Evolutionary conservation across 2,113 vertebrate genomes (phyloP), one percentile per base, ranked within the genome.

Genomic region (Austrofundulus limnaeus): DNA sequence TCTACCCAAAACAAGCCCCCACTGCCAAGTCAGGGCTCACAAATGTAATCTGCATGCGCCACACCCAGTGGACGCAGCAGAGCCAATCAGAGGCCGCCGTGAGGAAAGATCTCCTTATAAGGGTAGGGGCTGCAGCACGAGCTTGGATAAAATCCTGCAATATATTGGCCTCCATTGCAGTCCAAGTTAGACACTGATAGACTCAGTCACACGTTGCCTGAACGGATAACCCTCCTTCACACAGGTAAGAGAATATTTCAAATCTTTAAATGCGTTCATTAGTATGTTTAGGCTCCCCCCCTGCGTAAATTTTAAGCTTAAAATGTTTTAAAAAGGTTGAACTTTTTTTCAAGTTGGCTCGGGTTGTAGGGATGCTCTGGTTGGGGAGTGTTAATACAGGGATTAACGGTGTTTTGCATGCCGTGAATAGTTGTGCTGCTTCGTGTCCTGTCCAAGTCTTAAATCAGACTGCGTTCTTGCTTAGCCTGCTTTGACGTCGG

Each of bases 21-120:
- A 20, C 46, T 37, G 7, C 55, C 53, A 14, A 46, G 62, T 57
- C 77, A 68, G n/a, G 52, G 59, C 41, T 12, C 54, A 64, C 50
- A 23, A 4, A 31, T 16, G 61, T 4, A 63, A 77, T 79, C 71
- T 76, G 78, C 76, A 78, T 78, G 76, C 51, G 77, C 82, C 87
- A 86, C 88, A 62, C 91, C 91, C 80, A 85, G 65, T 81, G 83
- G 81, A 88, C 24, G 69, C 74, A 43, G 61, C 57, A 1, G 53
- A 41, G 80, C 92, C 91, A 91, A 92, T 90, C 85, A 81, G 67
- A 79, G n/a, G 17, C 19, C 69, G 81, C 82, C 50, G 82, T 87
- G 82, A 79, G 84, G 87, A 91, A 91, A 91, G 89, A 84, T 92
- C 25, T 85, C 90, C 92, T 90, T 91, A 74, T 92, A 91, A 90